Percentiles rank a stretch among this genome's conserved stretches.
Evolutionary conservation across 92 coral and sea anemone genomes (phyloP).

Genomic region (Ricordea florida): DNA sequence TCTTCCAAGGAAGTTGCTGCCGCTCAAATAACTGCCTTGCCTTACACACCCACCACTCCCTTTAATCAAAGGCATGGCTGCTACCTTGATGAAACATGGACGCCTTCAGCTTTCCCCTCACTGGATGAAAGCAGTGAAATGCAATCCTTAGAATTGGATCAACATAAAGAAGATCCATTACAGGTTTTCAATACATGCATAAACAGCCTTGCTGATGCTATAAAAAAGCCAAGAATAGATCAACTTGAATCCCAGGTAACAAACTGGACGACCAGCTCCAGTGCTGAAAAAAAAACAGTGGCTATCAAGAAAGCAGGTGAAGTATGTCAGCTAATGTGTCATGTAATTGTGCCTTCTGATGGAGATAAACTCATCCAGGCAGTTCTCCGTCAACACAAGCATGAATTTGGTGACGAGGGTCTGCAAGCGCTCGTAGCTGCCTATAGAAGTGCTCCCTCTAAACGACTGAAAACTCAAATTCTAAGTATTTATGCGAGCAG

Average conservation of each 20-base stretch:
- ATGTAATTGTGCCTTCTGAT: no score
- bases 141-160: background rate
- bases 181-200: constrained; percentile 2
- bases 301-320: no score
- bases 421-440: constrained; percentile 44
- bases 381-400: background rate
- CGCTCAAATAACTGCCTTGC: constrained; percentile 3
- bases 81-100: background rate
- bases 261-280: no score
- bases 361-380: constrained; percentile 29
- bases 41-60: background rate
- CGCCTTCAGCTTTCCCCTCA: constrained; percentile 17
- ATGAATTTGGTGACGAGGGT: background rate
- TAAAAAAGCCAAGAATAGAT: constrained; percentile 8
- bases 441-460: constrained; percentile 27
- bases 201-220: background rate
- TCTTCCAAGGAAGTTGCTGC: constrained; percentile 19
- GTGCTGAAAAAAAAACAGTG: no score
- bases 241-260: no score
- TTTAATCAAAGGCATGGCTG: background rate
- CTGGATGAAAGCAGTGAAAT: constrained; percentile 6
- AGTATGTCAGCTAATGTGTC: no score
- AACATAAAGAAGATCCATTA: constrained; percentile 3
- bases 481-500: constrained; percentile 33
- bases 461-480: constrained; percentile 30